Percentiles rank a stretch among this genome's conserved stretches.
Evolutionary conservation across 1,140 invertebrate species (phyloP).

Genomic region (Bombus polaris): DNA sequence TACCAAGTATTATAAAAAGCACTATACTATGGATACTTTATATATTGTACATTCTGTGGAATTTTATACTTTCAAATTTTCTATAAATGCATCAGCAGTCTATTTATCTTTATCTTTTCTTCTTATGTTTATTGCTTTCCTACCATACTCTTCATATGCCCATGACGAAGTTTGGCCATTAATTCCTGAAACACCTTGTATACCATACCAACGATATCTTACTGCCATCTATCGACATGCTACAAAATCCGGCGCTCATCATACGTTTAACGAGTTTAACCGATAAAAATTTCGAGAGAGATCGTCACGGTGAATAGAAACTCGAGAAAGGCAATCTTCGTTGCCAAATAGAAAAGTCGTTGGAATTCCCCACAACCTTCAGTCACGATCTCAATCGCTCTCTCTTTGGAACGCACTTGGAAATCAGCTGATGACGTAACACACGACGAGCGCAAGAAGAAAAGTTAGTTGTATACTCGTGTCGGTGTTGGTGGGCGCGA

Average conservation of each 20-base stretch:
- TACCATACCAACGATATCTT: background rate
- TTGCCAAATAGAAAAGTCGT: background rate
- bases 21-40: no score
- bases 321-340: background rate
- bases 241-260: background rate
- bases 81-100: no score
- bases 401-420: slow-evolving; percentile 5
- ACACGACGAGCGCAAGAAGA: slow-evolving; percentile 65
- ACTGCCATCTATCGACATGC: background rate
- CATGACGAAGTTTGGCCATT: no score
- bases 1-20: no score
- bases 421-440: slow-evolving; percentile 81
- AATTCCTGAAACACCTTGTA: no score
- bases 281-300: slow-evolving; percentile 17
- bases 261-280: slow-evolving; percentile 18
- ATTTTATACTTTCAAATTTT: no score
- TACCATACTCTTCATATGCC: no score
- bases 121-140: no score
- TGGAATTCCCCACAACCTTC: background rate
- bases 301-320: slow-evolving; percentile 2
- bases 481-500: slow-evolving; percentile 65
- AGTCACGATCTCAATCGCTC: background rate
- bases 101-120: no score
- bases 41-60: no score
- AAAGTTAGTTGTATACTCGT: slow-evolving; percentile 56